Evolutionary conservation across 2,888 invertebrate genomes (phyloP).

Genomic region (Adelphocoris suturalis): DNA sequence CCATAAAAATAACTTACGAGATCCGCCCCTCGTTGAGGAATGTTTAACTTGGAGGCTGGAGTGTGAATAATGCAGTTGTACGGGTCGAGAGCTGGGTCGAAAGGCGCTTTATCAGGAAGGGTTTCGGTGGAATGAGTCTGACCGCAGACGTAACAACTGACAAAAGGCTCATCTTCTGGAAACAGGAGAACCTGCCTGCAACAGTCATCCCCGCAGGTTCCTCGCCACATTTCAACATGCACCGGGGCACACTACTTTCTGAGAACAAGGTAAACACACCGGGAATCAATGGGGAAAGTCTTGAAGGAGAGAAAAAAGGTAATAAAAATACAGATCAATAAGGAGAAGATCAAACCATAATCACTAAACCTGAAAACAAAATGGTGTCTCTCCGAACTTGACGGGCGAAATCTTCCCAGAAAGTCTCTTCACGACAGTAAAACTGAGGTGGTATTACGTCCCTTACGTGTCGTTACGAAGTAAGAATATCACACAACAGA

Average conservation of each 20-base stretch:
- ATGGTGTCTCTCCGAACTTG: slow-evolving; percentile 58
- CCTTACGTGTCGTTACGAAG: not conserved
- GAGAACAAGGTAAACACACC: not conserved
- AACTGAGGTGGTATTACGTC: not conserved
- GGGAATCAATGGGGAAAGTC: not conserved
- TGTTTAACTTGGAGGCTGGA: slow-evolving; percentile 71
- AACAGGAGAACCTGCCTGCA: slow-evolving; percentile 74
- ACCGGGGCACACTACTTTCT: not conserved
- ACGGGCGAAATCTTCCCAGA: not conserved
- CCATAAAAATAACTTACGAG: slow-evolving; percentile 67
- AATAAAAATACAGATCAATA: slow-evolving; percentile 51
- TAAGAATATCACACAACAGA: not conserved
- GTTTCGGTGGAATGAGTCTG: slow-evolving; percentile 73
- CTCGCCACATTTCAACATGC: slow-evolving; percentile 74
- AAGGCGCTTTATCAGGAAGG: slow-evolving; percentile 66
- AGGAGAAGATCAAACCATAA: slow-evolving; percentile 54
- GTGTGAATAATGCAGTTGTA: slow-evolving; percentile 70
- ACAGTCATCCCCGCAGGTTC: slow-evolving; percentile 74
- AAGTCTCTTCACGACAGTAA: slow-evolving; percentile 1
- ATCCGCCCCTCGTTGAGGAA: slow-evolving; percentile 73
- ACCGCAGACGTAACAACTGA: slow-evolving; percentile 75
- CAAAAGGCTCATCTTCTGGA: slow-evolving; percentile 71
- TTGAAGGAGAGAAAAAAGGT: slow-evolving; percentile 31
- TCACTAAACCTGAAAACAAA: slow-evolving; percentile 70
- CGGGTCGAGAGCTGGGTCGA: slow-evolving; percentile 72